Conservation (phyloP, 2,797 vertebrate genomes). For the Mormyrus proboscirostris region DNA sequence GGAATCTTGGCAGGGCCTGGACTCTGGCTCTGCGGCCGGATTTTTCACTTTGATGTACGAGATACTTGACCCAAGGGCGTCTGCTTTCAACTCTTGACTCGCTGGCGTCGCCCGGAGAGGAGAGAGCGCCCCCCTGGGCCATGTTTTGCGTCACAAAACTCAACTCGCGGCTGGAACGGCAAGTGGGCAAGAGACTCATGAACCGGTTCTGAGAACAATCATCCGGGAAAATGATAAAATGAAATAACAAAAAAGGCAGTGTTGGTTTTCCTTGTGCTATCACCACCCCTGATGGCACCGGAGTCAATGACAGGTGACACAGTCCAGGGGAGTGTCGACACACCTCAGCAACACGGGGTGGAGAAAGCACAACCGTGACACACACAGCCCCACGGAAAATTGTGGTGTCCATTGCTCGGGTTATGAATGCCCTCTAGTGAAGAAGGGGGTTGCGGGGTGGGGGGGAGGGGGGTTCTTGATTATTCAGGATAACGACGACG, state of each 20-base stretch:
- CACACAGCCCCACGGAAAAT: neutral
- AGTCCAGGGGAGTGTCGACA: neutral
- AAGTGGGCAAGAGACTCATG: neutral
- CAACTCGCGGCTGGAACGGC: neutral
- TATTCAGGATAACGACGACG: slow-evolving; percentile 38
- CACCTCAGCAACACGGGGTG: neutral
- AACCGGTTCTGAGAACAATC: neutral
- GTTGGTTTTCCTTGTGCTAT: neutral
- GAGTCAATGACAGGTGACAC: neutral
- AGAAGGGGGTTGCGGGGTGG: slow-evolving; percentile 48
- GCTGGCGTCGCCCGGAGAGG: neutral
- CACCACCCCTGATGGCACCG: neutral
- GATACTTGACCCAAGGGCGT: slow-evolving; percentile 36
- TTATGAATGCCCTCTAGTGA: slow-evolving; percentile 46
- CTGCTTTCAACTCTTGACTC: slow-evolving; percentile 23
- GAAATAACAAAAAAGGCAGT: neutral
- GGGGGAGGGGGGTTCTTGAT: slow-evolving; percentile 36
- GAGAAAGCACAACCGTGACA: neutral
- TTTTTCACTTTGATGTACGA: slow-evolving; percentile 37
- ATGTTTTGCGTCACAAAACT: neutral
- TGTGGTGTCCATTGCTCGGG: neutral
- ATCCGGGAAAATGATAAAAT: neutral
- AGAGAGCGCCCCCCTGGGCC: neutral
- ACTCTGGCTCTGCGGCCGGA: slow-evolving; percentile 38
- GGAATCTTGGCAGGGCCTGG: slow-evolving; percentile 42